Conservation (phyloP, 1,140 invertebrate species). For the Hetaerina americana region DNA sequence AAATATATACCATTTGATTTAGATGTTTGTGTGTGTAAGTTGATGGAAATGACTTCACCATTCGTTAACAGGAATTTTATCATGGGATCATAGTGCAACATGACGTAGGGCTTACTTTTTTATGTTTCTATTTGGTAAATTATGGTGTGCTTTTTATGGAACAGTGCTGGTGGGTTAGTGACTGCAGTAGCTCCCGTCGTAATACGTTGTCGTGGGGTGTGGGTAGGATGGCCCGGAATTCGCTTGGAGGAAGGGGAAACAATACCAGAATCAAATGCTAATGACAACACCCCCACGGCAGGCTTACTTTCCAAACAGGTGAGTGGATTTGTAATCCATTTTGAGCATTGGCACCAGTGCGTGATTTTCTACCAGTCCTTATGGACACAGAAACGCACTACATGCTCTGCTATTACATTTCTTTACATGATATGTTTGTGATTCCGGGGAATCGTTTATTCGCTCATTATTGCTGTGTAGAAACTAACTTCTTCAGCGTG, state of each 20-base stretch:
- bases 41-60: too few species aligned
- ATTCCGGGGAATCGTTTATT: too few species aligned
- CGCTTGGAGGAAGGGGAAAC: slow-evolving; percentile 16
- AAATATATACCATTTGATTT: too few species aligned
- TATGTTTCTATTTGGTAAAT: not conserved
- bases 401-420: too few species aligned
- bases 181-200: slow-evolving; percentile 32
- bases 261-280: slow-evolving; percentile 27
- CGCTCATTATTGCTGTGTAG: too few species aligned
- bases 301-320: slow-evolving; percentile 27
- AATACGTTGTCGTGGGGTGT: slow-evolving; percentile 26
- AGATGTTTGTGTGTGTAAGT: too few species aligned
- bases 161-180: slow-evolving; percentile 30
- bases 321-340: not conserved
- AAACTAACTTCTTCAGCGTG: too few species aligned
- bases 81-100: slow-evolving; percentile 1
- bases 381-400: too few species aligned
- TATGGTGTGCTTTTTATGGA: slow-evolving; percentile 11
- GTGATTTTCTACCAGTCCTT: too few species aligned
- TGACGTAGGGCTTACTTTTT: slow-evolving; percentile 1
- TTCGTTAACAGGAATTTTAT: too few species aligned
- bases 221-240: slow-evolving; percentile 32
- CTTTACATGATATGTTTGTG: too few species aligned
- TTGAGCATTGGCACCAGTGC: too few species aligned
- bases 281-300: slow-evolving; percentile 26